These are phyloP conservation scores for Trissolcus japonicus DNA, from an alignment of 2,888 invertebrate genomes.

Conservation along the genomic window DNA sequence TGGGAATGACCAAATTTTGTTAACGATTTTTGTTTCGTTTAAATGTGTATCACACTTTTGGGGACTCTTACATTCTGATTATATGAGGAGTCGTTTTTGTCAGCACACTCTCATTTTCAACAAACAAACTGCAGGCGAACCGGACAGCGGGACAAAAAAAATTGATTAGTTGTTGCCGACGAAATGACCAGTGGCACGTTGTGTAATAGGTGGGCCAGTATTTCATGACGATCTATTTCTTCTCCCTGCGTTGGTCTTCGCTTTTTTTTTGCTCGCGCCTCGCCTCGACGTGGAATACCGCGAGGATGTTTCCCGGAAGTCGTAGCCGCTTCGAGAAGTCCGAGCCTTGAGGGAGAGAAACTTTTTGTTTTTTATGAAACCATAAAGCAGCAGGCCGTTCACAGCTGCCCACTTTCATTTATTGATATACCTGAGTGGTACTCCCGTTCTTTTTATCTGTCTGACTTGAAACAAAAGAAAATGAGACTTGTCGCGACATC, in stretches of 20 bases:
- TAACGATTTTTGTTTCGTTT: too few species aligned
- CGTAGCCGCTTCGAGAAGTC: conserved; percentile 60
- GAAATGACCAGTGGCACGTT: conserved; percentile 59
- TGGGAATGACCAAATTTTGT: too few species aligned
- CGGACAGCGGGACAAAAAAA: conserved; percentile 41
- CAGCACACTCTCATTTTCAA: conserved; percentile 9
- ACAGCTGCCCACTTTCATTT: conserved; percentile 53
- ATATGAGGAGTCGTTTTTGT: too few species aligned
- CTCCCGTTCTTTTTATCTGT: conserved; percentile 7
- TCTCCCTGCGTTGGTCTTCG: conserved; percentile 31
- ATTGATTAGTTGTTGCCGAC: conserved; percentile 61
- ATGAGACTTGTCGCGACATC: background rate
- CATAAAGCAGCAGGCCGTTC: conserved; percentile 45
- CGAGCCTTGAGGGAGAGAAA: conserved; percentile 37
- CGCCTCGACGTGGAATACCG: conserved; percentile 43
- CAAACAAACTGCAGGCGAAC: conserved; percentile 3
- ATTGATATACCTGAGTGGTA: conserved; percentile 47
- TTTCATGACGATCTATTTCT: conserved; percentile 47
- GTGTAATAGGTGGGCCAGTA: conserved; percentile 63
- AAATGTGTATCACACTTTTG: too few species aligned
- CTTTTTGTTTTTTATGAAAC: conserved; percentile 39
- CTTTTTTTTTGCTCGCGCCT: conserved; percentile 40
- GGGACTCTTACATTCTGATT: background rate
- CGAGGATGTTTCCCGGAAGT: conserved; percentile 64
- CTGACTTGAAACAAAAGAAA: conserved; percentile 11